Percentiles rank a stretch among this genome's conserved stretches.
phyloP scores from a whole-genome alignment of 30 jellyfish, hydroid and myxozoan species.

The Mastigias papua region DNA sequence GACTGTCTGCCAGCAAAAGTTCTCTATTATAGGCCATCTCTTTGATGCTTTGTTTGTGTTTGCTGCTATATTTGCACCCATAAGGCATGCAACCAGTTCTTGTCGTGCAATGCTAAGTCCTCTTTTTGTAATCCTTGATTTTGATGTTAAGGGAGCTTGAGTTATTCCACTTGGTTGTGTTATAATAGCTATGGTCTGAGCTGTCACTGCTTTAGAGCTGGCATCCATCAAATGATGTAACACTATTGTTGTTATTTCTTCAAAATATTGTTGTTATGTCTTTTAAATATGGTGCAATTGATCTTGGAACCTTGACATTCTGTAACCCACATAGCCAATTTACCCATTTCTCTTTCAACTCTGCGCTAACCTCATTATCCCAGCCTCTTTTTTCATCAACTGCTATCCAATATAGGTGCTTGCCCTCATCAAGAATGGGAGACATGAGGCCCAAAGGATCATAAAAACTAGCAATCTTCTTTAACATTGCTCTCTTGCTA shows the following conservation, averaged over 20 bases:
- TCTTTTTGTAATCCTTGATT: constrained; percentile 60
- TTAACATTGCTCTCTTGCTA: constrained; percentile 50
- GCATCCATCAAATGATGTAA: constrained; percentile 64
- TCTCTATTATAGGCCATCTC: constrained; percentile 42
- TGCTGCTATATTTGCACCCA: constrained; percentile 69
- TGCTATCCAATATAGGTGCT: constrained; percentile 51
- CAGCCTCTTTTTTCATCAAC: constrained; percentile 58
- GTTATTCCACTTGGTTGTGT: constrained; percentile 38
- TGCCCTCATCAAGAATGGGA: constrained; percentile 41
- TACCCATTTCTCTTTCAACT: constrained; percentile 30
- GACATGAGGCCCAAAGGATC: constrained; percentile 57
- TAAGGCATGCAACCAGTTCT: constrained; percentile 60
- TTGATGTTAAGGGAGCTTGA: constrained; percentile 43
- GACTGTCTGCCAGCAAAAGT: constrained; percentile 65
- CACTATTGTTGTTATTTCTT: constrained; percentile 19
- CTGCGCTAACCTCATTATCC: constrained; percentile 43
- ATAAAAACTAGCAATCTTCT: constrained; percentile 20
- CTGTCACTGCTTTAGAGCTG: constrained; percentile 53
- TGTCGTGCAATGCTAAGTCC: constrained; percentile 57
- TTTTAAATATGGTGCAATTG: constrained; percentile 43
- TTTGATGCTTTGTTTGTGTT: constrained; percentile 38
- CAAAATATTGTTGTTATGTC: no score
- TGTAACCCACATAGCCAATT: constrained; percentile 21
- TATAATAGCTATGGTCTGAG: constrained; percentile 14
- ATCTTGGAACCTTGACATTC: constrained; percentile 50